phyloP scores from a whole-genome alignment of 1,140 invertebrate species.

The Vollenhovia emeryi region DNA sequence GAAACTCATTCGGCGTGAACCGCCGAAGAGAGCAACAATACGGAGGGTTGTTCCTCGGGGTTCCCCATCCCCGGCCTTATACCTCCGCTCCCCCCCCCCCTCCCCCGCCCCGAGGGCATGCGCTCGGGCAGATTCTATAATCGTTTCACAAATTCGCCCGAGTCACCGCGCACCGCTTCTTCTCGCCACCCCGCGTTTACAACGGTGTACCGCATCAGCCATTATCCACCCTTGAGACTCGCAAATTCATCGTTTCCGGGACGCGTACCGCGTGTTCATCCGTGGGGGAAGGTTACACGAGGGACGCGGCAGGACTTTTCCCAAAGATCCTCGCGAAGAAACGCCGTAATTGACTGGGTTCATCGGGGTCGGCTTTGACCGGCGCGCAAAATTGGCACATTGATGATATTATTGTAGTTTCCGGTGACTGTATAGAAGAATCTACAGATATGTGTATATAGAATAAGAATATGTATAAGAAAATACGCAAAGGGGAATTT shows the following conservation, averaged over 20 bases:
- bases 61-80: background rate
- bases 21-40: slow-evolving; percentile 47
- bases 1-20: slow-evolving; percentile 54
- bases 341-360: slow-evolving; percentile 75
- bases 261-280: slow-evolving; percentile 25
- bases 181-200: slow-evolving; percentile 27
- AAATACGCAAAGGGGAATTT: background rate
- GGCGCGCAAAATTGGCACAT: slow-evolving; percentile 12
- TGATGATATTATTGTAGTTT: background rate
- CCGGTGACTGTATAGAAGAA: background rate
- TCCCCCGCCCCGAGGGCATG: background rate
- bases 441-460: background rate
- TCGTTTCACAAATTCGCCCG: slow-evolving; percentile 72
- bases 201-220: slow-evolving; percentile 47
- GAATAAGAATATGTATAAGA: background rate
- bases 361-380: slow-evolving; percentile 72
- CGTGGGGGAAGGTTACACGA: slow-evolving; percentile 9
- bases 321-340: slow-evolving; percentile 51
- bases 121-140: slow-evolving; percentile 60
- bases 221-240: slow-evolving; percentile 44
- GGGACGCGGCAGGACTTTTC: slow-evolving; percentile 8
- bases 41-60: slow-evolving; percentile 36
- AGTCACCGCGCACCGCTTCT: slow-evolving; percentile 52
- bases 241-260: slow-evolving; percentile 62
- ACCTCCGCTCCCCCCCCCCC: background rate